Evolutionary conservation across 2,888 invertebrate genomes (phyloP).

Genomic region (Lochmaea capreae): DNA sequence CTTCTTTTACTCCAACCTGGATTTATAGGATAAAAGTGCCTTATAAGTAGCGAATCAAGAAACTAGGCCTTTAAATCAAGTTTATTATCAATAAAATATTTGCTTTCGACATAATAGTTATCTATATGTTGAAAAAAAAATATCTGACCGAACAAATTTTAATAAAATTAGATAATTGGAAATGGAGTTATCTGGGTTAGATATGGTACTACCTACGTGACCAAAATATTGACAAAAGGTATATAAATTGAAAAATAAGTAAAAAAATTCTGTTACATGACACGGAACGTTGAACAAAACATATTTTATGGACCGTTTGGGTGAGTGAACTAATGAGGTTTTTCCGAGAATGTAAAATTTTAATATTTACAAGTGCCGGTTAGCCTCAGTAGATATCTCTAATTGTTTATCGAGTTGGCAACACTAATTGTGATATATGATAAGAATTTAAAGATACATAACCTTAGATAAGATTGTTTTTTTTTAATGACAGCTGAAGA

Average conservation of each 20-base stretch:
- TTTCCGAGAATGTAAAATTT: not conserved
- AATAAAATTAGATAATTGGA: not conserved
- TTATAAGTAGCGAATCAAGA: no score
- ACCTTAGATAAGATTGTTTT: conserved; percentile 5
- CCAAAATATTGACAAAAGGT: no score
- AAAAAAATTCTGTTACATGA: not conserved
- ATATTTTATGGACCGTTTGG: not conserved
- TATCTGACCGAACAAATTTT: not conserved
- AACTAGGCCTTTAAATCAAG: no score
- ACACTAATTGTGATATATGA: not conserved
- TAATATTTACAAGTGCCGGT: not conserved
- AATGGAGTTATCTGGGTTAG: not conserved
- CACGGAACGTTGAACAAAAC: not conserved
- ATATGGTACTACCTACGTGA: no score
- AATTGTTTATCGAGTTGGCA: not conserved
- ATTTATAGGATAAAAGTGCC: no score
- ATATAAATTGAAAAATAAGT: not conserved
- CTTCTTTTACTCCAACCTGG: no score
- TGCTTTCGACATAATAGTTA: not conserved
- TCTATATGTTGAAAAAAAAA: not conserved
- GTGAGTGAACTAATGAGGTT: not conserved
- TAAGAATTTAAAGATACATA: not conserved
- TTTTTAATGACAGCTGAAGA: not conserved
- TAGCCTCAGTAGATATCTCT: not conserved
- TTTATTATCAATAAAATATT: not conserved